phyloP scores from a whole-genome alignment of 2,888 invertebrate species.

The Acholoe squamosa region DNA sequence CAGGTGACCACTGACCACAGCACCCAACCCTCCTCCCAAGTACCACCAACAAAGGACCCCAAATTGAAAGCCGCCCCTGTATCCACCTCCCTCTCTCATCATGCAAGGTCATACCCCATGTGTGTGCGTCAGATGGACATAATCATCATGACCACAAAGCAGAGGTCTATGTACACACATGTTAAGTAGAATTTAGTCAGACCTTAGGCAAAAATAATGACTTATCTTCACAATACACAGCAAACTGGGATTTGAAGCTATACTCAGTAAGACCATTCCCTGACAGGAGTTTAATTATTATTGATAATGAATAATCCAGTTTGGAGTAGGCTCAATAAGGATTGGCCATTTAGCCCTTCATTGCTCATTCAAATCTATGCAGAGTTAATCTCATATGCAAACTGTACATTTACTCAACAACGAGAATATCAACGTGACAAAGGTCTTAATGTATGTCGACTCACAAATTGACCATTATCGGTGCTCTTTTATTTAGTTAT shows the following conservation, averaged over 20 bases:
- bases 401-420: neutral
- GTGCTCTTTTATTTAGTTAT: neutral
- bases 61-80: neutral
- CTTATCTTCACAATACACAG: no score
- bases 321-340: neutral
- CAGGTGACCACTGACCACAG: conserved; percentile 30
- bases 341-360: neutral
- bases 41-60: neutral
- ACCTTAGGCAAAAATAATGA: neutral
- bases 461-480: neutral
- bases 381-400: neutral
- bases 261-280: no score
- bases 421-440: neutral
- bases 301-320: conserved; percentile 1
- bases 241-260: no score
- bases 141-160: neutral
- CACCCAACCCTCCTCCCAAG: neutral
- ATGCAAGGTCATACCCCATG: neutral
- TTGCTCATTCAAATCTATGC: neutral
- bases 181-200: neutral
- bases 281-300: no score
- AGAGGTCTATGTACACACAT: neutral
- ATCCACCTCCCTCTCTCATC: neutral
- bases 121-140: conserved; percentile 28
- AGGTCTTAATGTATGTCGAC: neutral